These are phyloP conservation scores for Ranitomeya variabilis DNA, from an alignment of 2,113 vertebrate species.

Conservation along the genomic window DNA sequence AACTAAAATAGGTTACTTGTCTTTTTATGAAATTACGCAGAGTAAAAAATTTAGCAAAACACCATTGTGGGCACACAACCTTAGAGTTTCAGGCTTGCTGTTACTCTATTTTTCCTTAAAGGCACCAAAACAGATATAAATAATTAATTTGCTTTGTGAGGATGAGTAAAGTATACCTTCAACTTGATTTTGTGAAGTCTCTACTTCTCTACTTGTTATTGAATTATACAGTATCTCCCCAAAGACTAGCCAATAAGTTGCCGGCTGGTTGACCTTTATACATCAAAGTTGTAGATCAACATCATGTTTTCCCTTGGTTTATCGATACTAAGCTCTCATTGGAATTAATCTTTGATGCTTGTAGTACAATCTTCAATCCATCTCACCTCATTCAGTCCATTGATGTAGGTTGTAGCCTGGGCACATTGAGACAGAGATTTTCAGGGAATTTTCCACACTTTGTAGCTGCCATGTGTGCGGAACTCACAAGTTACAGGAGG, in stretches of 20 bases:
- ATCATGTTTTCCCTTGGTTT: conserved; percentile 9
- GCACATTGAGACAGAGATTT: conserved; percentile 34
- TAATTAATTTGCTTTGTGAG: not conserved
- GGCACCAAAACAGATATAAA: not conserved
- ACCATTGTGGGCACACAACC: too few relatives aligned
- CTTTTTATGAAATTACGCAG: too few relatives aligned
- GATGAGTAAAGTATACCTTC: not conserved
- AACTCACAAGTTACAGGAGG: conserved; percentile 52
- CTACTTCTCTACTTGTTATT: not conserved
- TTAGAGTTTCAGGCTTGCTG: not conserved
- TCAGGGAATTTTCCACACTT: conserved; percentile 27
- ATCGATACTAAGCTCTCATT: conserved; percentile 5
- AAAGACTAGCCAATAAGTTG: not conserved
- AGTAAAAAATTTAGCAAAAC: too few relatives aligned
- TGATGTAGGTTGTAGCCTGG: conserved; percentile 19
- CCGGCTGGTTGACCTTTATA: not conserved
- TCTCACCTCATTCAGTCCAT: not conserved
- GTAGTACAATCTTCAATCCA: conserved; percentile 14
- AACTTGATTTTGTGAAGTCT: not conserved
- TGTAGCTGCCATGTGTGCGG: conserved; percentile 47
- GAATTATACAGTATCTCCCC: not conserved
- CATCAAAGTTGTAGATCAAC: not conserved
- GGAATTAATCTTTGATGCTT: conserved; percentile 25
- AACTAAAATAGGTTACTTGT: too few relatives aligned
- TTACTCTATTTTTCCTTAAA: not conserved